Evolutionary conservation across 2,888 invertebrate species (phyloP).

Genomic region (Apamea epomidion): DNA sequence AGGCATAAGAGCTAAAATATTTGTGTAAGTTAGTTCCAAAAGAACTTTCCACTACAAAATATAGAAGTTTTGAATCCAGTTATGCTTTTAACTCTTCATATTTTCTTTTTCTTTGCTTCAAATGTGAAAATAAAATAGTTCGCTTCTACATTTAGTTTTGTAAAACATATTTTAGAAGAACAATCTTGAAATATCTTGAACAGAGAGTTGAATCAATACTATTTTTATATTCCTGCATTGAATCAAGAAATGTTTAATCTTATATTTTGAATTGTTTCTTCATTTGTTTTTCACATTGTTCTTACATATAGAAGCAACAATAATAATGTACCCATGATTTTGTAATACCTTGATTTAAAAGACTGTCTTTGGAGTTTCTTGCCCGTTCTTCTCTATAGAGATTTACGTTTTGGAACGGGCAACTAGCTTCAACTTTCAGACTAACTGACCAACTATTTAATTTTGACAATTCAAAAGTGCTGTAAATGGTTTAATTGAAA

Average conservation of each 20-base stretch:
- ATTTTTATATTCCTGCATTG: neutral
- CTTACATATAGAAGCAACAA: too few relatives aligned
- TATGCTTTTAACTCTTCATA: constrained; percentile 10
- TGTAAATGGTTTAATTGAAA: too few relatives aligned
- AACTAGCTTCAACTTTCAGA: too few relatives aligned
- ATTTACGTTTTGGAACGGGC: too few relatives aligned
- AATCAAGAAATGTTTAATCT: neutral
- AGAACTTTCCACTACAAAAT: constrained; percentile 4
- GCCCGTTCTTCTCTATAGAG: too few relatives aligned
- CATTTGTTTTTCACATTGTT: too few relatives aligned
- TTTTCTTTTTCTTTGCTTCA: neutral
- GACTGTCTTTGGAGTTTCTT: too few relatives aligned
- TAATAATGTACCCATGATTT: too few relatives aligned
- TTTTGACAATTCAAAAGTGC: too few relatives aligned
- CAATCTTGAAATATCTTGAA: neutral
- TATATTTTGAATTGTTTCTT: too few relatives aligned
- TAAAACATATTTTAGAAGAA: neutral
- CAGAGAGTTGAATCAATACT: neutral
- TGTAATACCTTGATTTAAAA: too few relatives aligned
- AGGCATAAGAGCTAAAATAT: neutral
- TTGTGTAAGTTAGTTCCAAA: neutral
- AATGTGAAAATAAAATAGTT: constrained; percentile 13
- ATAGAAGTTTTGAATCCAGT: constrained; percentile 19
- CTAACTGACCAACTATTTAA: too few relatives aligned
- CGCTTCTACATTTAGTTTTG: neutral